These are phyloP conservation scores for Chelon labrosus DNA, from an alignment of 2,797 vertebrate genomes.

Conservation along the genomic window DNA sequence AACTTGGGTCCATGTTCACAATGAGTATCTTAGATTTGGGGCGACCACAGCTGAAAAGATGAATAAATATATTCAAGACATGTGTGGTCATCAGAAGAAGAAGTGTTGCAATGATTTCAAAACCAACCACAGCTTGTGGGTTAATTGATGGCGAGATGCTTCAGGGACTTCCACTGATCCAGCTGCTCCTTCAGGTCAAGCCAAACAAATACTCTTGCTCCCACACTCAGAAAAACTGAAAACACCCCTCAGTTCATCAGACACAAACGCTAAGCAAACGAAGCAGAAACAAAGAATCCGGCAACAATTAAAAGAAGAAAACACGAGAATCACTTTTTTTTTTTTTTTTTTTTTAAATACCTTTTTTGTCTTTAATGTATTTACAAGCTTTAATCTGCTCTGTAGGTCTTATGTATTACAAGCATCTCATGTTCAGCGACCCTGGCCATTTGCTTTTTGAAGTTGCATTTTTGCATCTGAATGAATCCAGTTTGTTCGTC, in stretches of 20 bases:
- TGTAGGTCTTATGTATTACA: constrained; percentile 93
- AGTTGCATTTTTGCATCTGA: constrained; percentile 78
- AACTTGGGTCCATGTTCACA: too few species aligned
- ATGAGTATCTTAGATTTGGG: too few species aligned
- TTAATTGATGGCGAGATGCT: neutral
- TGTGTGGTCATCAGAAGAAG: neutral
- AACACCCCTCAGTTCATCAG: neutral
- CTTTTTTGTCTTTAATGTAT: constrained; percentile 92
- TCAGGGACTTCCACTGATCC: constrained; percentile 3
- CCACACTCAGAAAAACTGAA: neutral
- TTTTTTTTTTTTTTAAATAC: constrained; percentile 76
- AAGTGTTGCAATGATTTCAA: neutral
- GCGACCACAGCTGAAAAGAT: too few species aligned
- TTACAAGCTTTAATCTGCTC: constrained; percentile 97
- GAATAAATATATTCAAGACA: too few species aligned
- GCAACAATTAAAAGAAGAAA: constrained; percentile 50
- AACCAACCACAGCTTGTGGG: neutral
- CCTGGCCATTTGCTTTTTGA: constrained; percentile 78
- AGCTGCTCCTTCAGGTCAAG: constrained; percentile 14
- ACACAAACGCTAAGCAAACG: neutral
- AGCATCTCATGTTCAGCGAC: constrained; percentile 86
- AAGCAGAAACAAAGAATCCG: neutral
- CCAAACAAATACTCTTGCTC: constrained; percentile 6
- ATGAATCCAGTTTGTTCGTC: constrained; percentile 73
- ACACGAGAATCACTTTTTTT: constrained; percentile 46